Conservation (phyloP, 2,888 invertebrate species). For the Drosophila merina region DNA sequence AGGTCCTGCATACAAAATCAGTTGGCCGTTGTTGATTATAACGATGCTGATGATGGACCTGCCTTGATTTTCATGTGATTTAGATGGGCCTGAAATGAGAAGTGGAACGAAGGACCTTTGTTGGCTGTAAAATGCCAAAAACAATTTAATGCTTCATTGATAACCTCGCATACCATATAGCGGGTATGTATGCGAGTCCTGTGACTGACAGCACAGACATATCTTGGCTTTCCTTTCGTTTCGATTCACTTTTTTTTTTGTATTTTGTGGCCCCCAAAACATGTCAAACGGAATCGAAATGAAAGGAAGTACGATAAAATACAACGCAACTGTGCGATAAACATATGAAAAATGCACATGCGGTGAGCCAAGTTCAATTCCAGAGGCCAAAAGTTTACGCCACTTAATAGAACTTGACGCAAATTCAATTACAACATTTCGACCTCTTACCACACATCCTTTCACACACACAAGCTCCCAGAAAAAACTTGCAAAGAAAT, state of each 20-base stretch:
- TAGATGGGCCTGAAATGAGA: constrained; percentile 7
- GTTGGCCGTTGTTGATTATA: constrained; percentile 31
- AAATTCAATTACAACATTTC: constrained; percentile 73
- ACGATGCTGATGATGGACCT: constrained; percentile 25
- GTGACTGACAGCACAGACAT: constrained; percentile 47
- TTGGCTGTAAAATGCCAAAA: constrained; percentile 62
- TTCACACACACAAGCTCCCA: constrained; percentile 3
- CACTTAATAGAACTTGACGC: constrained; percentile 79
- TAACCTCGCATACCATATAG: constrained; percentile 64
- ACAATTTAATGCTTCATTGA: constrained; percentile 79
- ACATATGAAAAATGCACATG: constrained; percentile 80
- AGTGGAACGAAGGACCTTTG: constrained; percentile 10
- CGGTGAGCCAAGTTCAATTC: constrained; percentile 72
- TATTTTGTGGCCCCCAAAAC: constrained; percentile 30
- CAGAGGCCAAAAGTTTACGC: constrained; percentile 74
- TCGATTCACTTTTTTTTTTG: constrained; percentile 15
- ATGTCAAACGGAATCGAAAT: constrained; percentile 37
- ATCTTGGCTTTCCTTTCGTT: constrained; percentile 28
- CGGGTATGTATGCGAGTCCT: constrained; percentile 31
- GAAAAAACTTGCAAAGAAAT: constrained; percentile 67
- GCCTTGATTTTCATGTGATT: constrained; percentile 26
- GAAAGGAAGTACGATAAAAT: constrained; percentile 14
- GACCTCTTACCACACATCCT: constrained; percentile 5
- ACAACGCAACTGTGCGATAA: constrained; percentile 72
- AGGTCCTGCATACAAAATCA: constrained; percentile 69